phyloP scores from a whole-genome alignment of 1,140 invertebrate genomes.

The Antheraea pernyi region DNA sequence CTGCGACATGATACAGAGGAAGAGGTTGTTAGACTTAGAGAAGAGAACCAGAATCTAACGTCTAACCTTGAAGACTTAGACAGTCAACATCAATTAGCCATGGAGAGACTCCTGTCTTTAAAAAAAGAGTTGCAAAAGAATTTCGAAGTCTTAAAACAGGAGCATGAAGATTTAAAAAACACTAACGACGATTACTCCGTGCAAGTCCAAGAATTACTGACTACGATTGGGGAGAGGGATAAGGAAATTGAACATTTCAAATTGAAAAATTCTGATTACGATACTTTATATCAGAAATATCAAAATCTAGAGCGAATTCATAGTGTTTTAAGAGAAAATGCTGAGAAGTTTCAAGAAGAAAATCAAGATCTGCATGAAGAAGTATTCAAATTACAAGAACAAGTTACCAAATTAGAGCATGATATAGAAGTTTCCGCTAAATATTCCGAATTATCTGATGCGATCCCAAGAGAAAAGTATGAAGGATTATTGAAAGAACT shows the following conservation, averaged over 20 bases:
- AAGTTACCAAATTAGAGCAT: conserved; percentile 70
- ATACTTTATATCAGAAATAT: conserved; percentile 71
- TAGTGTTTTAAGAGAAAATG: conserved; percentile 66
- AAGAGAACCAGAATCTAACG: conserved; percentile 80
- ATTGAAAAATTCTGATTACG: conserved; percentile 50
- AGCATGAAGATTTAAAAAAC: conserved; percentile 78
- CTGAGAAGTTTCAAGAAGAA: conserved; percentile 73
- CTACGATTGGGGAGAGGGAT: conserved; percentile 75
- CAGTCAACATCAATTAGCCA: conserved; percentile 84
- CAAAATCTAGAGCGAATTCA: conserved; percentile 74
- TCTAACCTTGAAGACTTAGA: conserved; percentile 86
- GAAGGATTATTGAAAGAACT: conserved; percentile 73
- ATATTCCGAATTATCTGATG: conserved; percentile 40
- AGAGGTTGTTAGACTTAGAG: conserved; percentile 59
- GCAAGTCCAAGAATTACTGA: conserved; percentile 69
- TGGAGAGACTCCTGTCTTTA: conserved; percentile 82
- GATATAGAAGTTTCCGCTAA: conserved; percentile 56
- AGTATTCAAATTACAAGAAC: conserved; percentile 73
- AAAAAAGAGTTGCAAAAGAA: conserved; percentile 84
- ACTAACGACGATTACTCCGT: conserved; percentile 72
- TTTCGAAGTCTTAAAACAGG: conserved; percentile 77
- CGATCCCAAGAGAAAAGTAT: conserved; percentile 64
- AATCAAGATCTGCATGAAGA: conserved; percentile 77
- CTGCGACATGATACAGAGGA: conserved; percentile 39
- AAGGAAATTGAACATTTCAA: conserved; percentile 57